Evolutionary conservation across 2,113 vertebrate genomes (phyloP), one percentile per base, ranked within the genome.

Genomic region (Bucco capensis): DNA sequence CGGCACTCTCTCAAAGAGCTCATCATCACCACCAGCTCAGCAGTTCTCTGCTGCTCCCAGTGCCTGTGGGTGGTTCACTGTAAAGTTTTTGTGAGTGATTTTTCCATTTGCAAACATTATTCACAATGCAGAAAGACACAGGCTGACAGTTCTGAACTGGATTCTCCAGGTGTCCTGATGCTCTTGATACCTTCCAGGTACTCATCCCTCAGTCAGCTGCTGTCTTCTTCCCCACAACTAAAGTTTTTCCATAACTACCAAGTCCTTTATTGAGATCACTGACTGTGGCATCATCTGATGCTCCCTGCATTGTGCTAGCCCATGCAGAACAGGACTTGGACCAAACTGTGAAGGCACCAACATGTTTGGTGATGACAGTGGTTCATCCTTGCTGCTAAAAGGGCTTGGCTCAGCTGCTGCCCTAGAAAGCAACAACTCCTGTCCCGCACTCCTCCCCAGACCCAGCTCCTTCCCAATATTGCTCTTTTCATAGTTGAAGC

Each of bases 351-450:
- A 61, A 12, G n/a, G 19, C 30, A 66, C 60, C 53, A 31, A 19
- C 6, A 14, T 3, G 1, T 49, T 2, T 6, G 8, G 33, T 1
- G 17, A 44, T 5, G 58, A 47, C 49, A 37, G 7, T 8, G 69
- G 49, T 23, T 64, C 6, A 51, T 9, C 31, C 33, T 42, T 3
- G 2, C 31, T 38, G 19, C 71, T 60, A 14, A 7, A n/a, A 50
- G 38, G 35, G 14, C 19, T 30, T 14, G 1, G 47, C 18, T 13
- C 35, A 83, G 42, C 53, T 61, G 28, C 46, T 61, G 35, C 40
- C 90, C 75, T 56, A 37, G 23, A 67, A 76, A 79, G 46, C 8
- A 66, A 70, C 12, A 2, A 14, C 18, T 76, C 58, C 58, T 5
- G 25, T 53, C 74, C 53, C 14, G 1, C 47, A 15, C 28, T 2